Base-by-base conservation (phyloP, 1,140 invertebrate genomes). In the Cylas formicarius region DNA sequence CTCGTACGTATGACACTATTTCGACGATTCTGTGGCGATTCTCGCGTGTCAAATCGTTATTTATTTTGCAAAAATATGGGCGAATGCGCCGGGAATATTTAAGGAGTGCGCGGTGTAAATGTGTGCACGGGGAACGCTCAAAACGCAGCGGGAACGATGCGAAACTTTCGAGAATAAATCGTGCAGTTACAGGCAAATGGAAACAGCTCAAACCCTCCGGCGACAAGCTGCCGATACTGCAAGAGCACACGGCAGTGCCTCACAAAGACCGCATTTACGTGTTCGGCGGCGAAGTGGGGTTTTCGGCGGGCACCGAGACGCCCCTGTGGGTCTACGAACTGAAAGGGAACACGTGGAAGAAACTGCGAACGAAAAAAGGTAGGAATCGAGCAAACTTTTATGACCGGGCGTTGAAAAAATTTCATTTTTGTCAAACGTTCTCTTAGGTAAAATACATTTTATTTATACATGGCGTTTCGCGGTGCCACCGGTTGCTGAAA, bases 281-380 rank as follows among this genome's bases (percentile, higher is more conserved):
- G 23, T 93, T 93, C 69, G 90, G 90, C 0, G 90, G 90, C 1
- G 86, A 91, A 58, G 76, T 92, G 6, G 82, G 85, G 16, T 84
- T 89, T 67, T 81, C 82, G 10, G 75, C 79, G 18, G 76, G 75
- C 22, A 81, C 76, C 27, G 87, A 90, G 65, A 89, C 86, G 0
- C 87, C 89, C 9, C 72, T 93, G 1, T 94, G 90, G 90, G 78
- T 87, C 42, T 87, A 90, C 56, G 80, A 87, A 52, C 76, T 88
- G 14, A 77, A 80, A 78, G 73, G 62, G 2, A 77, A 81, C 50
- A 62, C 59, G n/a, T 84, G 82, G 82, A 72, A 78, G 40, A 84
- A 85, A 62, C 72, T 77, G 60, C 59, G 76, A 62, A 52, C 72
- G 33, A 71, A 73, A 50, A 67, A 71, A 67, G 63, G 57, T 63